Evolutionary conservation across 2,797 vertebrate species (phyloP).

Genomic region (Salarias fasciatus): DNA sequence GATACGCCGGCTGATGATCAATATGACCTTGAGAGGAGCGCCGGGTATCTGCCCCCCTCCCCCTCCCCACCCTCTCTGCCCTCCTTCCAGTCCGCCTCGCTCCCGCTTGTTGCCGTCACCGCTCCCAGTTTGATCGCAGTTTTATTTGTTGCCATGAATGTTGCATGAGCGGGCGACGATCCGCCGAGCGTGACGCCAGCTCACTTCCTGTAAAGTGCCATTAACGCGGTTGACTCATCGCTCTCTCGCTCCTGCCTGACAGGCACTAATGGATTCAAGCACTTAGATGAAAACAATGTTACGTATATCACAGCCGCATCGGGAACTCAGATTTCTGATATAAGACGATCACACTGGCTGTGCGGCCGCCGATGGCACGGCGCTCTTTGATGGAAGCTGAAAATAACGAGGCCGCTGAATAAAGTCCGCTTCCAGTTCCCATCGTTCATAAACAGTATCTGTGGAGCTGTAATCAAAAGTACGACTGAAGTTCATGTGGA

Average conservation of each 20-base stretch:
- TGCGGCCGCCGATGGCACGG: too few species aligned
- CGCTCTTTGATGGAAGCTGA: constrained; percentile 5
- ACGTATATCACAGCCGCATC: neutral
- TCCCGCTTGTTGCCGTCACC: constrained; percentile 5
- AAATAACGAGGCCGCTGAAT: constrained; percentile 19
- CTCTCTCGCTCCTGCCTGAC: constrained; percentile 11
- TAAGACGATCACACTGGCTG: too few species aligned
- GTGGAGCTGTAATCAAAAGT: too few species aligned
- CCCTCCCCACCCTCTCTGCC: constrained; percentile 11
- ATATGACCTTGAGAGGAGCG: constrained; percentile 75
- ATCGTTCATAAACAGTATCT: too few species aligned
- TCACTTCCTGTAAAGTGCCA: constrained; percentile 9
- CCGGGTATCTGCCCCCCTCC: constrained; percentile 20
- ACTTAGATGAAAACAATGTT: neutral
- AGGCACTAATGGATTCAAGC: neutral
- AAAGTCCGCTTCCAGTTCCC: neutral
- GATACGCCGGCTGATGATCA: constrained; percentile 61
- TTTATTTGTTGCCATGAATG: constrained; percentile 19
- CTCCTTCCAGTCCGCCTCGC: neutral
- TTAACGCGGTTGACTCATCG: constrained; percentile 25
- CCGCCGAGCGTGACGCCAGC: neutral
- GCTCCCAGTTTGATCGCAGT: constrained; percentile 16
- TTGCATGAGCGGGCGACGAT: constrained; percentile 20
- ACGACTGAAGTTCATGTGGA: too few species aligned
- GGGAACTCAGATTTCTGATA: too few species aligned